Evolutionary conservation across 2,113 vertebrate species (phyloP).

Genomic region (Dasyurus viverrinus): DNA sequence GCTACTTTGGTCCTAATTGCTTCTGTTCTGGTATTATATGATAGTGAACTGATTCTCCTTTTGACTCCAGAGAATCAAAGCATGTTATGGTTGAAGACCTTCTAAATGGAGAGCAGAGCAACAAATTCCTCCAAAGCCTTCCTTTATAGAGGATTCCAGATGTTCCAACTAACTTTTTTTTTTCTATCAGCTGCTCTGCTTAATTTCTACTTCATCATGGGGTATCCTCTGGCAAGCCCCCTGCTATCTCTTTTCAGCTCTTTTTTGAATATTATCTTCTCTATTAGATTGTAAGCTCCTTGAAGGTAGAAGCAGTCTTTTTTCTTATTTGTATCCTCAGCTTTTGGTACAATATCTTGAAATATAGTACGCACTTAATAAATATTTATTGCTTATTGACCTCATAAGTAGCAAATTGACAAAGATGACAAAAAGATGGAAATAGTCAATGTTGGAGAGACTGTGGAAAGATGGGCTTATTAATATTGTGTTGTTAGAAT

Average conservation of each 20-base stretch:
- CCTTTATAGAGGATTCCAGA: neutral
- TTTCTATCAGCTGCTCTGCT: neutral
- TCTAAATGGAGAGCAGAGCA: neutral
- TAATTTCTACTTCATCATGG: neutral
- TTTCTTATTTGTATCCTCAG: neutral
- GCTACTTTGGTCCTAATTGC: neutral
- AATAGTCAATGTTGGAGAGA: neutral
- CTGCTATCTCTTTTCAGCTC: neutral
- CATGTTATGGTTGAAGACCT: neutral
- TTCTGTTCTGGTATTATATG: neutral
- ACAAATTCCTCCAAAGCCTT: neutral
- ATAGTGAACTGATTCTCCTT: neutral
- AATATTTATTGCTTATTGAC: neutral
- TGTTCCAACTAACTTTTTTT: neutral
- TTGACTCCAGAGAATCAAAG: neutral
- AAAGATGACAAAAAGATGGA: neutral
- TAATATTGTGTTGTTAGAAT: neutral
- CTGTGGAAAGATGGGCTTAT: neutral
- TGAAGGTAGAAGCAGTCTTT: neutral
- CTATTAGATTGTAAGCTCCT: neutral
- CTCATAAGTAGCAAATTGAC: neutral
- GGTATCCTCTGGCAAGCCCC: neutral
- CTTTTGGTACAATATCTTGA: neutral
- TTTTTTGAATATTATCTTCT: neutral
- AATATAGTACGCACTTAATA: neutral